Percentiles rank a stretch among this genome's conserved stretches.
Evolutionary conservation across 1,140 invertebrate genomes (phyloP).

Genomic region (Bombus breviceps): DNA sequence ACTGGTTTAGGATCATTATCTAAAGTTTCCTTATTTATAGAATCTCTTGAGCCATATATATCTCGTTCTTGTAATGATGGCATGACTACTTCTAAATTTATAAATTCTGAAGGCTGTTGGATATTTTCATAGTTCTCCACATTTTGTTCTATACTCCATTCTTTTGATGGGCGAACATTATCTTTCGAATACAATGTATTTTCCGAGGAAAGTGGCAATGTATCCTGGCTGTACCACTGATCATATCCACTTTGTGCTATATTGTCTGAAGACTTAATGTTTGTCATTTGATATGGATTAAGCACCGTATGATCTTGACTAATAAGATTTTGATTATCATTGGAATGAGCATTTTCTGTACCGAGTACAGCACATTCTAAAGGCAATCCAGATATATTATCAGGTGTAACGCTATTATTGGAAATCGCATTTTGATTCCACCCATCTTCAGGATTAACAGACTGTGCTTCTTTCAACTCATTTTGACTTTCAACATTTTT

Average conservation of each 20-base stretch:
- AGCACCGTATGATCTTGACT: conserved; percentile 46
- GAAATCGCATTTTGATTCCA: conserved; percentile 40
- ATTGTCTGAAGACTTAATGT: conserved; percentile 49
- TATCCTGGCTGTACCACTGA: conserved; percentile 79
- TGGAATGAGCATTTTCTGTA: conserved; percentile 46
- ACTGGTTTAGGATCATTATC: conserved; percentile 75
- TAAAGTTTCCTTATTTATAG: conserved; percentile 79
- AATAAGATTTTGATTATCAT: conserved; percentile 45
- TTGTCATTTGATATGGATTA: conserved; percentile 54
- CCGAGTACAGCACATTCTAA: conserved; percentile 42
- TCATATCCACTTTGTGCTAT: conserved; percentile 74
- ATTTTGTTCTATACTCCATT: conserved; percentile 71
- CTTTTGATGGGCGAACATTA: conserved; percentile 51
- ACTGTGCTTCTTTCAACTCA: conserved; percentile 38
- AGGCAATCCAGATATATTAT: conserved; percentile 63
- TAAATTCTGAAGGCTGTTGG: conserved; percentile 75
- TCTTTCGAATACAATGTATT: conserved; percentile 69
- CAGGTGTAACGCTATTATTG: conserved; percentile 44
- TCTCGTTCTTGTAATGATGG: conserved; percentile 73
- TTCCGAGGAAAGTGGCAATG: conserved; percentile 43
- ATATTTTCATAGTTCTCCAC: conserved; percentile 80
- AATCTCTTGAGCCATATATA: conserved; percentile 78
- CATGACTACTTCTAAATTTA: conserved; percentile 77
- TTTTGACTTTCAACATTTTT: conserved; percentile 61
- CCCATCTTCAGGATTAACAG: conserved; percentile 21